A percentile compares a stretch with the other conserved stretches of the same genome.
These are phyloP conservation scores for Otus sunia DNA, from an alignment of 2,113 vertebrate species.

Conservation along the genomic window DNA sequence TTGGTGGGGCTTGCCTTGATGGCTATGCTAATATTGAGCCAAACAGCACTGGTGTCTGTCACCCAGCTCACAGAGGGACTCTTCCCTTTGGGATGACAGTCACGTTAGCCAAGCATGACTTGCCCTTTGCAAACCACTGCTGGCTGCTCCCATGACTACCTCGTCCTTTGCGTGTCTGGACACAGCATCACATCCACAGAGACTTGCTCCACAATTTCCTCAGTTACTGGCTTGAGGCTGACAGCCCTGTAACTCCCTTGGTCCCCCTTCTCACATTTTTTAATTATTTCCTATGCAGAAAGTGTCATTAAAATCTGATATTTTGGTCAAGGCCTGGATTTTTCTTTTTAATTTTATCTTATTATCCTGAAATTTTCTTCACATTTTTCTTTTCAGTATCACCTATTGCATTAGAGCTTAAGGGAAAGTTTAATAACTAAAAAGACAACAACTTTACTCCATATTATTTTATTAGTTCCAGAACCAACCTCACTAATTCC, in stretches of 20 bases:
- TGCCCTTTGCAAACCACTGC: background rate
- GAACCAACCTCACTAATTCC: slow-evolving; percentile 36
- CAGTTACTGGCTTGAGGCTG: background rate
- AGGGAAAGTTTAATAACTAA: slow-evolving; percentile 42
- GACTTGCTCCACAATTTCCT: background rate
- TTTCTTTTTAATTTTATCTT: background rate
- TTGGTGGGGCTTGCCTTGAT: background rate
- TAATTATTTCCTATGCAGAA: background rate
- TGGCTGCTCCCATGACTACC: background rate
- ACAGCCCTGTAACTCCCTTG: background rate
- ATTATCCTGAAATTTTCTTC: background rate
- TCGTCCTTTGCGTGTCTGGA: background rate
- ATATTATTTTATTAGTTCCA: slow-evolving; percentile 52
- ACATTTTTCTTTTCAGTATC: background rate
- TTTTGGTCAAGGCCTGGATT: background rate
- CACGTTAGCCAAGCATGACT: background rate
- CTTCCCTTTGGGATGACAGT: rapidly evolving
- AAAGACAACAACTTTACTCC: slow-evolving; percentile 38
- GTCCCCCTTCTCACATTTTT: background rate
- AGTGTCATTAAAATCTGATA: background rate
- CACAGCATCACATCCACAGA: background rate
- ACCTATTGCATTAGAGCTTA: background rate
- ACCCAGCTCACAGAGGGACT: background rate
- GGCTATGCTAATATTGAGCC: background rate
- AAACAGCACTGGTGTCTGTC: too few relatives aligned